phyloP scores from a whole-genome alignment of 2,888 invertebrate genomes.

The Acanthoscelides obtectus region DNA sequence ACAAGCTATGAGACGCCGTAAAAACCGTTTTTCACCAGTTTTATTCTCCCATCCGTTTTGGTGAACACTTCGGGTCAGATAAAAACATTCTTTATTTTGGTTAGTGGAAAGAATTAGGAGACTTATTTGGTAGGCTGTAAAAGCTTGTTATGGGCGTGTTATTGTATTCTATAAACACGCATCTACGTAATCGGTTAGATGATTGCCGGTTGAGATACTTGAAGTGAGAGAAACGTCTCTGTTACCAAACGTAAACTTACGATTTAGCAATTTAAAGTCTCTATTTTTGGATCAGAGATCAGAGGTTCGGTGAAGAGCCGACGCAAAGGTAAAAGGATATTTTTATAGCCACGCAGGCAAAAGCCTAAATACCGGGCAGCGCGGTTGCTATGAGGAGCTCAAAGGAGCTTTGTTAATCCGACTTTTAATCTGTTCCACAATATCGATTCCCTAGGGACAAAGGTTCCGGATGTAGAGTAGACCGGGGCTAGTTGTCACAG shows the following conservation, averaged over 20 bases:
- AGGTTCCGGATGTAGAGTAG: no score
- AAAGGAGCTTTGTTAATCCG: no score
- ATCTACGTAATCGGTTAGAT: neutral
- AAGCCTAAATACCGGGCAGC: no score
- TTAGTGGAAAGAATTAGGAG: neutral
- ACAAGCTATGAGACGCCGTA: neutral
- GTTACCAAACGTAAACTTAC: neutral
- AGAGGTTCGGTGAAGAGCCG: no score
- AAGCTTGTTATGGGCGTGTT: neutral
- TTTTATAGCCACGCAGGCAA: no score
- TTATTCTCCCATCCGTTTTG: neutral
- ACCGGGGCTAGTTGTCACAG: no score
- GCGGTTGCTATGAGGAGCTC: no score
- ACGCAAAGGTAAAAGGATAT: no score
- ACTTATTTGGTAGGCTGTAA: neutral
- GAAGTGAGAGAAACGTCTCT: neutral
- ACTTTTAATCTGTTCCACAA: no score
- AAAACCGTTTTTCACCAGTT: neutral
- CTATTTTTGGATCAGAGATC: no score
- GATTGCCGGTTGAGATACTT: neutral
- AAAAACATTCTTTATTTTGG: neutral
- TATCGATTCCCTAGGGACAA: no score
- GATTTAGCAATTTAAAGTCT: neutral
- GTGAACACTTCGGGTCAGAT: neutral
- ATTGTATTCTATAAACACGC: neutral